Conservation (phyloP, 2,797 vertebrate species). For the Pristis pectinata region DNA sequence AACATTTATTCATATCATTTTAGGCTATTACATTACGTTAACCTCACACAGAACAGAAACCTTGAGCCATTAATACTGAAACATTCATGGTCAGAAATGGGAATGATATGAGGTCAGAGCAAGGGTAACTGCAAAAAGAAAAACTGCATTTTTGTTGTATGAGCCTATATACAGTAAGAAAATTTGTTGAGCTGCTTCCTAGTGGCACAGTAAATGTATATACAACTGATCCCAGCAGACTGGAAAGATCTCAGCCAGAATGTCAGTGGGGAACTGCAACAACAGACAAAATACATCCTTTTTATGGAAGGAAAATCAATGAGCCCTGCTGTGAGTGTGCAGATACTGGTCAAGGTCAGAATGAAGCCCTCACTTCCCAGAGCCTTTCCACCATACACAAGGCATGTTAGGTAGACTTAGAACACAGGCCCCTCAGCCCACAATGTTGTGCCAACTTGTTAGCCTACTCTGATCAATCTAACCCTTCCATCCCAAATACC, state of each 20-base stretch:
- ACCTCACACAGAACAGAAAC: background rate
- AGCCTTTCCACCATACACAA: too few species aligned
- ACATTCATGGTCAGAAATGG: background rate
- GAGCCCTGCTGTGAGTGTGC: background rate
- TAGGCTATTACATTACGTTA: background rate
- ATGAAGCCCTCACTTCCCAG: too few species aligned
- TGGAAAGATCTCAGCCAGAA: too few species aligned
- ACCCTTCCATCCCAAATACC: too few species aligned
- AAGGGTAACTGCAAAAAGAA: background rate
- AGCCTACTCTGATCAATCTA: too few species aligned
- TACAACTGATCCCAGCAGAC: background rate
- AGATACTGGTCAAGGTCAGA: background rate
- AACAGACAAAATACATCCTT: background rate
- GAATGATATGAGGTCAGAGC: background rate
- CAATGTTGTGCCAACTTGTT: too few species aligned
- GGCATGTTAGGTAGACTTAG: too few species aligned
- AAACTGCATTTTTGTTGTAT: background rate
- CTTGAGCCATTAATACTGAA: background rate
- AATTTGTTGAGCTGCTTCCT: background rate
- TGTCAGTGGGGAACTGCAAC: background rate
- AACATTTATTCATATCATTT: background rate
- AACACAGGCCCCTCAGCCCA: too few species aligned
- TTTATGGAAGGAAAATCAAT: background rate
- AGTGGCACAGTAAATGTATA: background rate
- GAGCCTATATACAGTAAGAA: background rate